Percentiles rank a stretch among this genome's conserved stretches.
phyloP scores from a whole-genome alignment of 35 echinoderm and acorn worm genomes.

The Amphiura filiformis region DNA sequence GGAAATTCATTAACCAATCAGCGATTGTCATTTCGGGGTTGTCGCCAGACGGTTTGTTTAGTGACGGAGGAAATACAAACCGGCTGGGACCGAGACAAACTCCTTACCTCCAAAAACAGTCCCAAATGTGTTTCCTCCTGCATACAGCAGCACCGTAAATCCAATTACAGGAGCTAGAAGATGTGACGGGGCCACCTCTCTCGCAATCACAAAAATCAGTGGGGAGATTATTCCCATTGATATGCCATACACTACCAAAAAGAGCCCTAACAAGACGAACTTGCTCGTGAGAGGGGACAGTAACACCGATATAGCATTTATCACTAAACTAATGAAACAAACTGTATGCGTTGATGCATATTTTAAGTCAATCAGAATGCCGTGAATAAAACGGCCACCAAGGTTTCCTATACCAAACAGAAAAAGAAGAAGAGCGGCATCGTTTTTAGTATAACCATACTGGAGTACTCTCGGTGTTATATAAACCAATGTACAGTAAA shows the following conservation, averaged over 20 bases:
- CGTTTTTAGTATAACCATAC: background rate
- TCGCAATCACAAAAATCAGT: background rate
- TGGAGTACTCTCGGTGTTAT: background rate
- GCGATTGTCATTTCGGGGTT: too few relatives aligned
- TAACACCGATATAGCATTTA: background rate
- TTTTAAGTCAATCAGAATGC: background rate
- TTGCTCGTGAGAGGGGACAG: background rate
- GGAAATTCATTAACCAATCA: too few relatives aligned
- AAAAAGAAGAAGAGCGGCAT: background rate
- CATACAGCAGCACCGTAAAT: background rate
- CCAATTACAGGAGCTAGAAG: background rate
- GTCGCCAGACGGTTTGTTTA: too few relatives aligned
- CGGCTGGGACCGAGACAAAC: too few relatives aligned
- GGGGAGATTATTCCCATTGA: background rate
- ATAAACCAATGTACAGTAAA: background rate
- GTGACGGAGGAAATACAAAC: too few relatives aligned
- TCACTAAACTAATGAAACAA: background rate
- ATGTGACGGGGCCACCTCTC: background rate
- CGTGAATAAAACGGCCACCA: background rate
- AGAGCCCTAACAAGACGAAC: too few relatives aligned
- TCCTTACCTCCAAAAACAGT: background rate
- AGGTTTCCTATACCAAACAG: background rate
- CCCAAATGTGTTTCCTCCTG: background rate
- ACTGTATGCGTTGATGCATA: background rate
- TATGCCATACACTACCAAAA: background rate